phyloP scores from a whole-genome alignment of 2,888 invertebrate species.

The Chironomus tentans region DNA sequence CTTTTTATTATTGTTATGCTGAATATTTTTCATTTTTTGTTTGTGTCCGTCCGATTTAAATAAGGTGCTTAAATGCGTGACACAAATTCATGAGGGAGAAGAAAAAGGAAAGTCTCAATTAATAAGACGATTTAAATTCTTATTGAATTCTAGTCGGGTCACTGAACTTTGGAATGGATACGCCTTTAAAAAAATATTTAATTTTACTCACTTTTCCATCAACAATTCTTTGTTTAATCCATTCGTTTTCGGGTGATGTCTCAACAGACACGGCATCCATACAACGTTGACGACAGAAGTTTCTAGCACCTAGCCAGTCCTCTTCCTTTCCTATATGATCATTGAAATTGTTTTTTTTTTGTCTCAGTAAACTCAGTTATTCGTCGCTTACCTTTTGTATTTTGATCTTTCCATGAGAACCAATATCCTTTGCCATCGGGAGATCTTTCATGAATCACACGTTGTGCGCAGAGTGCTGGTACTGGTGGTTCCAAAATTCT shows the following conservation, averaged over 20 bases:
- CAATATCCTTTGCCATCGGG: constrained; percentile 71
- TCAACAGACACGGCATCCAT: constrained; percentile 84
- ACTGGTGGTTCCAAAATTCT: constrained; percentile 70
- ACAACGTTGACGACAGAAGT: constrained; percentile 78
- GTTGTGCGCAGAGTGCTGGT: constrained; percentile 63
- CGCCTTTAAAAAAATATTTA: too few relatives aligned
- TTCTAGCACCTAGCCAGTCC: constrained; percentile 77
- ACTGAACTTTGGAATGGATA: not conserved
- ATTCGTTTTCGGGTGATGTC: constrained; percentile 78
- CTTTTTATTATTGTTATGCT: too few relatives aligned
- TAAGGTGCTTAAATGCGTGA: constrained; percentile 1
- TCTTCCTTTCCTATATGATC: constrained; percentile 46
- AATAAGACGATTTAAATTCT: constrained; percentile 11
- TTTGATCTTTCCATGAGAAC: constrained; percentile 78
- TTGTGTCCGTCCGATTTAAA: constrained; percentile 4
- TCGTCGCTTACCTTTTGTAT: constrained; percentile 46
- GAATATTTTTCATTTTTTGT: not conserved
- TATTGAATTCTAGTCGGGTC: not conserved
- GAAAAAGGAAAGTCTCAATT: not conserved
- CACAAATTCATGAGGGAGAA: not conserved
- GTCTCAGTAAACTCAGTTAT: too few relatives aligned
- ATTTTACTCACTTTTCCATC: constrained; percentile 67
- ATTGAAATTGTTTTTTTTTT: not conserved
- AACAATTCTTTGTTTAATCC: constrained; percentile 70
- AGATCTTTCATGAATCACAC: constrained; percentile 60